phyloP scores from a whole-genome alignment of 2,113 vertebrate species.

The Rhinopithecus roxellana region DNA sequence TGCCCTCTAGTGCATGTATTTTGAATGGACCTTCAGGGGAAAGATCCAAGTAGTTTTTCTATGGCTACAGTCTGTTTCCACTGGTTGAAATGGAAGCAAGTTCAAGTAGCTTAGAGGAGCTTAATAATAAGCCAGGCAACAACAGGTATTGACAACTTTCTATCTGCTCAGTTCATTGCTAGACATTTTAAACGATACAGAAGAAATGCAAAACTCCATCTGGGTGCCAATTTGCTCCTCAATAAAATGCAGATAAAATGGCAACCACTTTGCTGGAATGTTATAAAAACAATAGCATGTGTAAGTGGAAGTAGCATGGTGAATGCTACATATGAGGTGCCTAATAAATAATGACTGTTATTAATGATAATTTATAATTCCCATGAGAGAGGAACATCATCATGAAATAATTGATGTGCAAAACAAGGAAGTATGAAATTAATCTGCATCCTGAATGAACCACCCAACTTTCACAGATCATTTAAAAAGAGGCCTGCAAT shows the following conservation, averaged over 20 bases:
- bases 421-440: slow-evolving; percentile 4
- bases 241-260: not conserved
- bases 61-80: slow-evolving; percentile 25
- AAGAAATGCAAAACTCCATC: not conserved
- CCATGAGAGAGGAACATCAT: not conserved
- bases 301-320: not conserved
- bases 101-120: not conserved
- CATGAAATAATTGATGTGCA: not conserved
- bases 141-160: not conserved
- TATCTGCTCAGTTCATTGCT: not conserved
- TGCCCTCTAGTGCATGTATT: slow-evolving; percentile 47
- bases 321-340: not conserved
- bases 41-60: slow-evolving; percentile 52
- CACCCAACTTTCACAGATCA: slow-evolving; percentile 14
- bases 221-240: not conserved
- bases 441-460: not conserved
- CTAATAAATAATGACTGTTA: not conserved
- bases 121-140: not conserved
- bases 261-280: not conserved
- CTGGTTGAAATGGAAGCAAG: not conserved
- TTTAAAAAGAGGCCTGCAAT: slow-evolving; percentile 50
- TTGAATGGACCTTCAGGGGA: slow-evolving; percentile 50
- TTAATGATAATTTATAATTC: not conserved
- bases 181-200: not conserved
- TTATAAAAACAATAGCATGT: not conserved